Base-by-base conservation (phyloP, 2,113 vertebrate genomes). In the Clarias gariepinus region DNA sequence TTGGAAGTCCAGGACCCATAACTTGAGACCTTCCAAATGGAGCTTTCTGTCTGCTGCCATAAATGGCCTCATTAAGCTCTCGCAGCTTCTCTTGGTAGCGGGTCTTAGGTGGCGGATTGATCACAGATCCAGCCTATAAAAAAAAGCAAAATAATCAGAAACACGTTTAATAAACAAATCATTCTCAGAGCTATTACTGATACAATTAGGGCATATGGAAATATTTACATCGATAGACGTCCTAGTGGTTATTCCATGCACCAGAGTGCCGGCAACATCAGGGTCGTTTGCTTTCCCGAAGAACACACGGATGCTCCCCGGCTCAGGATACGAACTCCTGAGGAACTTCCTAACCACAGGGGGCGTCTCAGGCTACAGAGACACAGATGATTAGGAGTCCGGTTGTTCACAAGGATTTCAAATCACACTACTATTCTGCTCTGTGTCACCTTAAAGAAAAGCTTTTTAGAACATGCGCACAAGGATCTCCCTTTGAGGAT, bases 261-360 rank as follows among this genome's bases (percentile, higher is more conserved):
- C 93, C 68, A 97, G 89, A 13, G 82, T n/a, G 78, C 91, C 89
- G 85, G 96, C 93, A 25, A 96, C 52, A 60, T 94, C 94, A 6
- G 96, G 96, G 90, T 98, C 97, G 52, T 93, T 87, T 63, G 96
- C 96, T 90, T 90, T 96, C 74, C 97, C 95, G 0, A 92, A 93
- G 90, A 97, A 97, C 36, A 96, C 87, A 89, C 95, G 92, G 91
- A 93, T 85, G 8, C 84, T 89, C 83, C 96, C 97, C 41, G 94
- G 91, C 78, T 91, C 94, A 53, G 96, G 96, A 21, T 91, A 93
- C 83, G 60, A 93, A 60, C 91, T 95, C 85, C 93, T 95, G 84
- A 89, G 91, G 90, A 96, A 96, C 81, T 96, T 97, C 76, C 89
- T 93, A 1, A 96, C 91, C 19, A 69, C 88, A 0, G 91, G 88